These are phyloP conservation scores for Octonoba sinensis DNA, from an alignment of 2,888 invertebrate species.

Conservation along the genomic window DNA sequence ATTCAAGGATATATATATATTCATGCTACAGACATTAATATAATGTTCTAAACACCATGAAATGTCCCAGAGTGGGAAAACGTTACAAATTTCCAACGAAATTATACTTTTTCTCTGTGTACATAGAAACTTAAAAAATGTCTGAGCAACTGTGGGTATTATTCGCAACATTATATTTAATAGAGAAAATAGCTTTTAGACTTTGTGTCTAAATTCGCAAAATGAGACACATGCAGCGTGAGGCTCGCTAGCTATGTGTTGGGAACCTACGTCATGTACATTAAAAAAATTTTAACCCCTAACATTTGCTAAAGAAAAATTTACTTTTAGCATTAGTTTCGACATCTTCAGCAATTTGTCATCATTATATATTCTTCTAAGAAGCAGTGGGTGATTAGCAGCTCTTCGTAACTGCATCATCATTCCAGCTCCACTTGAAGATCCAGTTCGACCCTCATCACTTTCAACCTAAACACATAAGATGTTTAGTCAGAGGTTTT, in stretches of 20 bases:
- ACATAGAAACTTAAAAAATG: too few species aligned
- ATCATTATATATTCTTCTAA: slow-evolving; percentile 80
- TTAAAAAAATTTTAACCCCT: not conserved
- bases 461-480: slow-evolving; percentile 28
- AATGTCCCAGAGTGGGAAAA: too few species aligned
- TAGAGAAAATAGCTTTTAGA: too few species aligned
- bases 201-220: too few species aligned
- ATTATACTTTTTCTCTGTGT: too few species aligned
- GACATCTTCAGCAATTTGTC: slow-evolving; percentile 79
- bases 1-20: too few species aligned
- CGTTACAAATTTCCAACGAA: too few species aligned
- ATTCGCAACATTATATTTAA: too few species aligned
- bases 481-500: not conserved
- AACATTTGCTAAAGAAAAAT: not conserved
- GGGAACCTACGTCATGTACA: not conserved
- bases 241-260: not conserved
- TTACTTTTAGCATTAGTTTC: slow-evolving; percentile 73
- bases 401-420: slow-evolving; percentile 94
- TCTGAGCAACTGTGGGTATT: too few species aligned
- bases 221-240: not conserved
- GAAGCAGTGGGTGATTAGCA: slow-evolving; percentile 92
- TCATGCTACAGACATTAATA: too few species aligned
- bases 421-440: slow-evolving; percentile 74
- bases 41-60: too few species aligned
- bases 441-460: slow-evolving; percentile 36